Evolutionary conservation across 1,140 invertebrate genomes (phyloP).

Genomic region (Ladona fulva): DNA sequence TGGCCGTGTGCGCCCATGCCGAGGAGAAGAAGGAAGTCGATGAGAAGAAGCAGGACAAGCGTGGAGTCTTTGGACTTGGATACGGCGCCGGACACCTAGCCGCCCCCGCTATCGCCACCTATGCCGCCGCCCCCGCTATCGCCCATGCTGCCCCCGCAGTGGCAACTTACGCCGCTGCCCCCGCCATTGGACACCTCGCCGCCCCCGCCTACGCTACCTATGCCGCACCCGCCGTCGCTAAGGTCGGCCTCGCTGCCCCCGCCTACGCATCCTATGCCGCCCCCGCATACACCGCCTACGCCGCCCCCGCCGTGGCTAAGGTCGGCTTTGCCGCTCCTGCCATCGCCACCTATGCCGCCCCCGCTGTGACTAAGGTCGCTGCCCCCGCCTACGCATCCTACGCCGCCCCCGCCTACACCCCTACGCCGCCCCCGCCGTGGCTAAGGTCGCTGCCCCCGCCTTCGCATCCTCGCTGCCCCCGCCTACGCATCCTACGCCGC

Average conservation of each 20-base stretch:
- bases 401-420: slow-evolving; percentile 13
- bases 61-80: slow-evolving; percentile 18
- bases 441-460: slow-evolving; percentile 12
- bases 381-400: not conserved
- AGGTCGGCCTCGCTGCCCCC: slow-evolving; percentile 16
- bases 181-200: not conserved
- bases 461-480: slow-evolving; percentile 17
- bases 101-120: slow-evolving; percentile 28
- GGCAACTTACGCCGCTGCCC: not conserved
- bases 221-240: slow-evolving; percentile 22
- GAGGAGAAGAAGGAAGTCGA: slow-evolving; percentile 11
- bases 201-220: slow-evolving; percentile 20
- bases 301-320: slow-evolving; percentile 50
- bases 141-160: slow-evolving; percentile 8
- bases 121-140: slow-evolving; percentile 14
- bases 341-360: not conserved
- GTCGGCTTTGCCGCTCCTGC: not conserved
- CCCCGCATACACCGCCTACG: slow-evolving; percentile 33
- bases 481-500: slow-evolving; percentile 19
- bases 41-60: slow-evolving; percentile 14
- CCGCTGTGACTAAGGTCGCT: not conserved
- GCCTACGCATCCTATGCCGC: slow-evolving; percentile 13
- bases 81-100: slow-evolving; percentile 33
- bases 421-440: slow-evolving; percentile 14
- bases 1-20: not conserved